Evolutionary conservation across 2,797 vertebrate species (phyloP), one percentile per base, ranked within the genome.

Genomic region (Margarornis squamiger): DNA sequence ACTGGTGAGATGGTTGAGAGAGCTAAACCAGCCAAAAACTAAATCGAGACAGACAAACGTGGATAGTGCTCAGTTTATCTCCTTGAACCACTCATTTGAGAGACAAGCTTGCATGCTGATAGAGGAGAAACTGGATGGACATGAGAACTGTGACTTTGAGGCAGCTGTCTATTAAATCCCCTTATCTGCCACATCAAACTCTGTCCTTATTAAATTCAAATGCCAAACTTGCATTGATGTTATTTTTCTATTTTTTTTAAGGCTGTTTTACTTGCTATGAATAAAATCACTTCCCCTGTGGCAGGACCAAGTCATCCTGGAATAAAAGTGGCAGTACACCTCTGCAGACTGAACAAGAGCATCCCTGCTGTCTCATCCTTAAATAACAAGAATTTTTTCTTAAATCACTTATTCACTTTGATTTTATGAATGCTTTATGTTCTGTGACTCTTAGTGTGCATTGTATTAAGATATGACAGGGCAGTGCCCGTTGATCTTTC

Each of bases 361-460:
- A 85, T 85, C 52, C 65, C 71, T 91, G 57, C 65, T 83, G 71
- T 73, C 88, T 93, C 49, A 46, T 92, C 52, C n/a, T 87, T 77
- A 62, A 81, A 71, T 68, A 80, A 27, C 65, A 88, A 86, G 65
- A 92, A 77, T 90, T 45, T 89, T 89, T 32, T 82, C 65, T 85
- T 73, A 80, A 90, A 72, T 88, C 45, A 45, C 43, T 57, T 86
- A 38, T 3, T 92, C 72, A 43, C 70, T 93, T 93, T 82, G 84
- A 82, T 91, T 92, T 92, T 73, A 41, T 70, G 63, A 87, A 73
- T 91, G 46, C 86, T 93, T 86, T 92, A 66, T 93, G 58, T 91
- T 92, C 49, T 73, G 46, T 86, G 74, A 59, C 48, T 96, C 26
- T 73, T 55, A 38, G 67, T 59, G 48, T 68, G 34, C 36, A 23